Conservation (phyloP, 2,888 invertebrate genomes). For the Cotesia congregata region DNA sequence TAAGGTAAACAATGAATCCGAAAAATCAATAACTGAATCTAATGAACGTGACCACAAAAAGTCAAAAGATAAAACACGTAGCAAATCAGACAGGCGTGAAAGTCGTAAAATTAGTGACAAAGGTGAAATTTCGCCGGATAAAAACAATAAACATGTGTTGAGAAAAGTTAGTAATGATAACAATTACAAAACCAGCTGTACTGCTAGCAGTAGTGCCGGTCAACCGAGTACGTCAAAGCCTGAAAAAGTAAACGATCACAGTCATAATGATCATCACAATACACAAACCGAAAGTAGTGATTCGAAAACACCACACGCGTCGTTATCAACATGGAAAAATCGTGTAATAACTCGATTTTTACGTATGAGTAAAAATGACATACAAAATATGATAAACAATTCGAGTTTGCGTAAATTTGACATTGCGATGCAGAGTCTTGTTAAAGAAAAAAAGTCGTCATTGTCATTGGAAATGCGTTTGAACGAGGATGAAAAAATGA, state of each 20-base stretch:
- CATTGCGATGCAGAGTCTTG: slow-evolving; percentile 66
- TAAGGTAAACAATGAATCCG: background rate
- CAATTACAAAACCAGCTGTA: background rate
- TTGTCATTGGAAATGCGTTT: slow-evolving; percentile 61
- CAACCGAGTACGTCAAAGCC: background rate
- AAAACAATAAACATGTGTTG: background rate
- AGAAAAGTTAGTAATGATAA: background rate
- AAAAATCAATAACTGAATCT: background rate
- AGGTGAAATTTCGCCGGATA: background rate
- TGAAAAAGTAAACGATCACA: background rate
- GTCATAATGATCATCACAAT: background rate
- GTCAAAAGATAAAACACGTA: background rate
- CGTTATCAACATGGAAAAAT: slow-evolving; percentile 59
- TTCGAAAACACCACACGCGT: slow-evolving; percentile 25
- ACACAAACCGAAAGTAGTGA: background rate
- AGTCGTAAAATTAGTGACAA: background rate
- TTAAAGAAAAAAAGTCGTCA: slow-evolving; percentile 61
- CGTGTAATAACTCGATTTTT: slow-evolving; percentile 64
- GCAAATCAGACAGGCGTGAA: background rate
- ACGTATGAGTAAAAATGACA: slow-evolving; percentile 68
- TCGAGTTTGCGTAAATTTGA: slow-evolving; percentile 66
- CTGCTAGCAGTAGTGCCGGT: background rate
- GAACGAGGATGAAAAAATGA: slow-evolving; percentile 64
- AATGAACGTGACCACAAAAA: background rate
- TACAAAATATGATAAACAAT: slow-evolving; percentile 67